Conservation (phyloP, 1,140 invertebrate species). For the Colletes gigas region DNA sequence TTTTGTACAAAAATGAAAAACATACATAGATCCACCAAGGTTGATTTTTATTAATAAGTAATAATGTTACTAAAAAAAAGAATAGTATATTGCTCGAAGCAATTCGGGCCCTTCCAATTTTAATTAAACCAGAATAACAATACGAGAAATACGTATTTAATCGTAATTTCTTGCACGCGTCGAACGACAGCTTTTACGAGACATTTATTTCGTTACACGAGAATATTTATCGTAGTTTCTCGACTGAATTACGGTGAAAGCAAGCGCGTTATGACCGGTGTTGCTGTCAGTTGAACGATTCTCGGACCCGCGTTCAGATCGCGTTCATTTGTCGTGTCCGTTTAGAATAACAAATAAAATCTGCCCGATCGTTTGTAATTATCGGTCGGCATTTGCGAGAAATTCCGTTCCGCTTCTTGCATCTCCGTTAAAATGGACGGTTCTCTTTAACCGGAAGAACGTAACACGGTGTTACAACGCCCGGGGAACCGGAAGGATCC, state of each 20-base stretch:
- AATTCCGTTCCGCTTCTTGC: neutral
- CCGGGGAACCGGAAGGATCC: neutral
- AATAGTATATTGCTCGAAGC: too few species aligned
- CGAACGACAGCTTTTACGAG: neutral
- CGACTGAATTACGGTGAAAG: conserved; percentile 40
- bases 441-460: conserved; percentile 13
- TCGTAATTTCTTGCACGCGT: neutral
- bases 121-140: neutral
- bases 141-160: neutral
- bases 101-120: too few species aligned
- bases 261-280: neutral
- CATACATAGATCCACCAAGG: too few species aligned
- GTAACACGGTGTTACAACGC: neutral
- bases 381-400: neutral
- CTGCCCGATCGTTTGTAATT: neutral
- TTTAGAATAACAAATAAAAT: neutral
- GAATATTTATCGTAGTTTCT: conserved; percentile 16
- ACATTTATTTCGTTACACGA: conserved; percentile 6
- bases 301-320: neutral
- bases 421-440: neutral
- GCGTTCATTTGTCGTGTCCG: neutral
- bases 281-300: conserved; percentile 12
- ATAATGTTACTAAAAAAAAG: too few species aligned
- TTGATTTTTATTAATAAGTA: too few species aligned
- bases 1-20: too few species aligned